Percentiles rank a stretch among this genome's conserved stretches.
These are phyloP conservation scores for Setophaga coronata DNA, from an alignment of 2,113 vertebrate species.

Conservation along the genomic window DNA sequence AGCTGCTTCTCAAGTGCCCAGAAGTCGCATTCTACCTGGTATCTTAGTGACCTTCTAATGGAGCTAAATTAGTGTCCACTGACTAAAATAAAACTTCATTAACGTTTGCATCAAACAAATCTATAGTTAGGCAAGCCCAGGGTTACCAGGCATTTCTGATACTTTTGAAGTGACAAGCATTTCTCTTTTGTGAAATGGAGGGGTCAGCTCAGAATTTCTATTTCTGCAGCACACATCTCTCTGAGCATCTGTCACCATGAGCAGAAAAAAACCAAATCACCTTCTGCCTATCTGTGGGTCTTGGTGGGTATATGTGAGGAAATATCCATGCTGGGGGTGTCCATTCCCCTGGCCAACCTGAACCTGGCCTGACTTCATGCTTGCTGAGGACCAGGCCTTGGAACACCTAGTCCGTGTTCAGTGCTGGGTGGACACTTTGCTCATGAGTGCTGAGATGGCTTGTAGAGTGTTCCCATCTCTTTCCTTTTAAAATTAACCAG, in stretches of 20 bases:
- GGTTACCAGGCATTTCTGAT: background rate
- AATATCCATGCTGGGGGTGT: background rate
- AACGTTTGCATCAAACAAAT: background rate
- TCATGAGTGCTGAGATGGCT: background rate
- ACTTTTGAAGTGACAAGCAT: background rate
- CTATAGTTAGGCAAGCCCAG: background rate
- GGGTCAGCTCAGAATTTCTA: background rate
- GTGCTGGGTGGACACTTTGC: background rate
- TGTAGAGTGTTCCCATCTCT: background rate
- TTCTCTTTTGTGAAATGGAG: background rate
- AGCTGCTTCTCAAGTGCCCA: background rate
- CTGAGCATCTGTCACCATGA: background rate
- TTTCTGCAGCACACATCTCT: accelerated
- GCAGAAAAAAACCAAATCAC: background rate
- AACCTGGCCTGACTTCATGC: background rate
- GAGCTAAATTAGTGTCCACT: background rate
- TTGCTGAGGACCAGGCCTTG: background rate
- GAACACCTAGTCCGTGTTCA: background rate
- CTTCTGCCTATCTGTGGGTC: background rate
- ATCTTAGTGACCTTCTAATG: background rate
- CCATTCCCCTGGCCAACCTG: background rate
- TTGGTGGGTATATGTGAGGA: background rate
- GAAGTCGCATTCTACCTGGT: background rate
- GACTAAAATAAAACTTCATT: background rate
- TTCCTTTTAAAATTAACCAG: background rate